phyloP scores from a whole-genome alignment of 2,797 vertebrate species.

The Gymnoscopelus braueri region DNA sequence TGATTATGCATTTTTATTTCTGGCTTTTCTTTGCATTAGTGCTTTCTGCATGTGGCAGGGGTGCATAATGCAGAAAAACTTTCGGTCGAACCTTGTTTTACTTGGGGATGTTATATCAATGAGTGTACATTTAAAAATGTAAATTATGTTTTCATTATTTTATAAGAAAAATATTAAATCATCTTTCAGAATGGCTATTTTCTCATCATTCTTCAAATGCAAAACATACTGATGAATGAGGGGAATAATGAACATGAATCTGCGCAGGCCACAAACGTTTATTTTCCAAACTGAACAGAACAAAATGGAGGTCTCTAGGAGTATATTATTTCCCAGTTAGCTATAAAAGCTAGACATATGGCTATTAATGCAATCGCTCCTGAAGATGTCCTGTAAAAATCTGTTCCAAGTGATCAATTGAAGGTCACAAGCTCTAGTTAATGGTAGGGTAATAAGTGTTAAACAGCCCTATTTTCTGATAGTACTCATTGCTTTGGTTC shows the following conservation, averaged over 20 bases:
- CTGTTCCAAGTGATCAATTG: too few relatives aligned
- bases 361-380: too few relatives aligned
- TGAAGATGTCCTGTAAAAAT: too few relatives aligned
- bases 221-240: neutral
- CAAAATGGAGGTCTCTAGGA: too few relatives aligned
- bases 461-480: too few relatives aligned
- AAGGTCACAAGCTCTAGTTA: too few relatives aligned
- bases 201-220: neutral
- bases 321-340: too few relatives aligned
- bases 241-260: neutral
- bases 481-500: too few relatives aligned
- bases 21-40: constrained; percentile 36
- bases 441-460: too few relatives aligned
- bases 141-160: constrained; percentile 90
- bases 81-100: constrained; percentile 61
- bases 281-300: too few relatives aligned
- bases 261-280: too few relatives aligned
- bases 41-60: constrained; percentile 57
- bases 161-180: constrained; percentile 83
- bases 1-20: constrained; percentile 45
- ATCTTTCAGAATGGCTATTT: constrained; percentile 44
- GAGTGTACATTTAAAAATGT: constrained; percentile 88
- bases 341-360: too few relatives aligned
- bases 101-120: constrained; percentile 77
- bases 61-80: constrained; percentile 41